Base-by-base conservation (phyloP, 2,888 invertebrate species). In the Dicranocentrus wangi region DNA sequence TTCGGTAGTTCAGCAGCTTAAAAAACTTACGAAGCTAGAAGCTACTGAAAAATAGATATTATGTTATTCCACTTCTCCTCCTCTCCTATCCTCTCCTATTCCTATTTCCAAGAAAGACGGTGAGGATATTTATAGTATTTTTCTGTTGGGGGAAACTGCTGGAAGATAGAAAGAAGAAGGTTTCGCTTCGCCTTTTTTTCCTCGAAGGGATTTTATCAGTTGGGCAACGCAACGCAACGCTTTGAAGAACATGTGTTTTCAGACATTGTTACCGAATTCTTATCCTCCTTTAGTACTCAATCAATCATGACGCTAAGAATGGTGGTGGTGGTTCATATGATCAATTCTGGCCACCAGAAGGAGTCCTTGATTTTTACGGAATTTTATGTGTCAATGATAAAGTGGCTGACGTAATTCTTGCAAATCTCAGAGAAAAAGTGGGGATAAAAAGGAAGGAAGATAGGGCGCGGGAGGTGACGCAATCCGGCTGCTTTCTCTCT, bases 291-390 rank as follows among this genome's bases (percentile, higher is more conserved):
- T n/a, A 63, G 15, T 66, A 42, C 28, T 43, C 75, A 75, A 75
- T 75, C 75, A 75, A 75, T 75, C 75, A 75, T 66, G 68, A 76
- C 76, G 55, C 60, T 68, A 43, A 68, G 76, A 76, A 60, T 43
- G 51, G n/a, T n/a, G n/a, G n/a, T n/a, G n/a, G n/a, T n/a, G n/a
- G 53, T 21, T 69, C 42, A 55, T n/a, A n/a, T 42, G 71, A 71
- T 71, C 43, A 71, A 71, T 71, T 61, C n/a, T 72, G 25, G 23
- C 21, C 15, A 5, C n/a, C n/a, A 17, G 58, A n/a, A 39, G 42
- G 42, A 61, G 28, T n/a, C 2, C 61, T 61, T 61, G 61, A 61
- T 32, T 32, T 28, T 17, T 17, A 3, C 28, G 27, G 60, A 60
- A 27, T 28, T 28, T 10, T 42, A 39, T n/a, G 23, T 68, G 60